Base-by-base conservation (phyloP, 2,113 vertebrate genomes). In the Sciurus niger region DNA sequence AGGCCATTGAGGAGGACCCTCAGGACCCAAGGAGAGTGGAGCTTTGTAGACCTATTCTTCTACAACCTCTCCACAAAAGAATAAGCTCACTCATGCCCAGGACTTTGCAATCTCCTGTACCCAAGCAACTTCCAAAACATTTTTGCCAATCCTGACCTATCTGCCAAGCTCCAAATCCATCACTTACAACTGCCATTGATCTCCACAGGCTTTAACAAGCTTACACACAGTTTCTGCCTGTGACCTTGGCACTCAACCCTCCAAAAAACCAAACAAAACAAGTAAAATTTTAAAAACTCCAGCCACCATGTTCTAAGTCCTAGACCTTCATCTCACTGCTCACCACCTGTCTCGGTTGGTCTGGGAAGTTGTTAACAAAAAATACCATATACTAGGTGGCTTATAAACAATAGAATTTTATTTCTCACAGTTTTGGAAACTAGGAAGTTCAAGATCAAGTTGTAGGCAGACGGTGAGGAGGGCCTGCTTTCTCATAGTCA, bases 91-190 rank as follows among this genome's bases (percentile, higher is more conserved):
- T 16, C 5, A 88, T 53, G 4, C 37, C 70, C 40, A 68, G 67
- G 60, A 46, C 30, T 79, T 67, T 60, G 65, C 58, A 77, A 30
- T 67, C 55, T 90, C 68, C 28, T 18, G 6, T 70, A 43, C 2
- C 65, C 72, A 82, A 65, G 22, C 34, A 43, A 94, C 84, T 95
- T 94, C 65, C 65, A 76, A 43, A 92, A 70, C 16, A n/a, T 14
- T 34, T 72, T 78, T 88, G 37, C 68, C 14, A 93, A 34, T 20
- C 18, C 43, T 88, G 53, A 79, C 70, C 40, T 74, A 78, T 46
- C 24, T 55, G 83, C 34, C 84, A 82, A 79, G 80, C 40, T 94
- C 58, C 58, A 96, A 80, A 89, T 79, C 78, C 55, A 89, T 89
- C 32, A 53, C 58, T 90, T 94, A 24, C 73, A 88, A 86, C 30